Base-by-base conservation (phyloP, 2,797 vertebrate species). In the Cyprinella venusta region DNA sequence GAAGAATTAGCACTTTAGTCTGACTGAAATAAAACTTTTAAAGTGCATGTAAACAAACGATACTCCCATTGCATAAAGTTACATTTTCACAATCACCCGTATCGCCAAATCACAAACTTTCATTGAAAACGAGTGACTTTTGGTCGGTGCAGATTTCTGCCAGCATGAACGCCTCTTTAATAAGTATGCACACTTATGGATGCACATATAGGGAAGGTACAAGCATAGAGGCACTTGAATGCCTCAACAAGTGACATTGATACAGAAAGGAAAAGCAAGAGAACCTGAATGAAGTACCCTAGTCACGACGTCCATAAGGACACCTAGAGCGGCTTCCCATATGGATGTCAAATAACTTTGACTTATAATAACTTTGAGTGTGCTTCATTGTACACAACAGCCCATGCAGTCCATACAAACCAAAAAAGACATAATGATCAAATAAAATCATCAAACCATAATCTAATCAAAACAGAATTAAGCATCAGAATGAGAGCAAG, bases 211-310 rank as follows among this genome's bases (percentile, higher is more conserved):
- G 48, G 50, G 12, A 59, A 61, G 3, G 2, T 24, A 72, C 30
- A 63, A 26, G 12, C 9, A 61, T n/a, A 45, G 38, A 21, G 30
- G 21, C 30, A 77, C 40, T 63, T 15, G 1, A 9, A 63, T 38
- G 36, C 48, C 54, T 40, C 40, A 6, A 81, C 15, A 81, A 61
- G 61, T 1, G 19, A 24, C 1, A 7, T 48, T 26, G 15, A 24
- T 4, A 48, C 8, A 59, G 52, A 70, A 24, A 84, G 21, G 45
- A 81, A 87, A 54, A 56, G 21, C 83, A 79, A 33, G 72, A 33
- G 54, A 71, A 70, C 33, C 79, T 36, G 16, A 4, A 15, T 61
- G 19, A 71, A 80, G 38, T n/a, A 48, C 45, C 74, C 45, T 24
- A 70, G 48, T 77, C 56, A 71, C 13, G 18, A 59, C 12, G 1